Evolutionary conservation across 2,113 vertebrate species (phyloP), one percentile per base, ranked within the genome.

Genomic region (Megaceryle torquata): DNA sequence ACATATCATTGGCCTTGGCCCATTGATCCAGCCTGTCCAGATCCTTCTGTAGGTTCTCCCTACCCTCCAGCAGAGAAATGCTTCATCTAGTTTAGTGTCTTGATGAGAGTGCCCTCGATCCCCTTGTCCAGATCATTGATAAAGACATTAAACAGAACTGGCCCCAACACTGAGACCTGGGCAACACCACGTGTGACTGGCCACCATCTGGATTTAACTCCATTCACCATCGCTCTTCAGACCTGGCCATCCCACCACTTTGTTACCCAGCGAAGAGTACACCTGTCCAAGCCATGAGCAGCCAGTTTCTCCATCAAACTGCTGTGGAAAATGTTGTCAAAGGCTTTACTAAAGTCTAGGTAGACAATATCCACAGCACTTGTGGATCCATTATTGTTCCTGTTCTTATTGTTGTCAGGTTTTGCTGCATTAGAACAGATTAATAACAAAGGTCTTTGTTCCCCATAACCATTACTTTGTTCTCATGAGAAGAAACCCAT

Each of bases 401-500:
- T 0, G 0, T 93, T 72, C n/a, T 82, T 79, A 75, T 70, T 76
- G 79, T 70, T 71, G 63, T 18, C 93, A 61, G 82, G 35, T 84
- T 93, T 74, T 0, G 2, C 65, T 96, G 54, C 78, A 44, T 91
- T 95, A 83, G 29, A 95, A 74, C 37, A 94, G 75, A 92, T 77
- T 90, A 94, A 74, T 77, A 96, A 89, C 67, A 81, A 91, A 67
- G 87, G 70, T 95, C 65, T 75, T 93, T 54, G 25, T 75, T 95
- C 54, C 64, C 75, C 43, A 50, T 89, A 86, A 94, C 88, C 65
- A 82, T 88, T 82, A 74, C 95, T 91, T 86, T 24, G 74, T 95
- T 96, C 95, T 97, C 95, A 95, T 94, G 93, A 96, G 91, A 95
- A 93, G 95, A 91, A 95, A 50, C 60, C 78, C 8, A 2, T 82